These are phyloP conservation scores for Nyctibius bracteatus DNA, from an alignment of 2,113 vertebrate genomes.

Conservation along the genomic window DNA sequence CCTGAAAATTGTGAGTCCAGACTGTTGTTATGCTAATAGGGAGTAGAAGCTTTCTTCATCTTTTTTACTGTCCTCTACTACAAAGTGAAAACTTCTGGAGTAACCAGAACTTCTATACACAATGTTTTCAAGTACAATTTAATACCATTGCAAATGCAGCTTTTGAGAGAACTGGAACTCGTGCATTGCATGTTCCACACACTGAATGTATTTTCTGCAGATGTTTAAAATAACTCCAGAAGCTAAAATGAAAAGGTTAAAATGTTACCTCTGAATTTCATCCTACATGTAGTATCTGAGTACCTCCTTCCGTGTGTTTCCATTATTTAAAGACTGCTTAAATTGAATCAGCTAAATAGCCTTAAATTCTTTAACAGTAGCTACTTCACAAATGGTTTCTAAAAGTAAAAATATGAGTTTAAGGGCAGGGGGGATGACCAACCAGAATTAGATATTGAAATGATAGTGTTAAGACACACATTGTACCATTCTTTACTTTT, in stretches of 20 bases:
- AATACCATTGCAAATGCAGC: neutral
- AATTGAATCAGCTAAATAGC: neutral
- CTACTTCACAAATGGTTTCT: neutral
- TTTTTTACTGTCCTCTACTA: neutral
- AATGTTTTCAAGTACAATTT: neutral
- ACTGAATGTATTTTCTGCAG: neutral
- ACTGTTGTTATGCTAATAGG: neutral
- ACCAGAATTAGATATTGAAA: neutral
- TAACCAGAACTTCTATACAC: neutral
- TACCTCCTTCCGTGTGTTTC: neutral
- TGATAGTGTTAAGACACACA: neutral
- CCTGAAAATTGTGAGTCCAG: neutral
- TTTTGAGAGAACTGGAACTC: neutral
- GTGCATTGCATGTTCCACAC: rapidly evolving
- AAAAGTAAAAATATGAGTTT: neutral
- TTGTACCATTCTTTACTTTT: neutral
- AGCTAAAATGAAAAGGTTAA: neutral
- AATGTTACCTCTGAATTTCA: neutral
- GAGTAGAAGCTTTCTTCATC: neutral
- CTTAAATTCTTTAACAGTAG: neutral
- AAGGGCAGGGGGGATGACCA: neutral
- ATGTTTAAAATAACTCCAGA: neutral
- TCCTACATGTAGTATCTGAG: neutral
- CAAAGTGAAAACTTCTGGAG: neutral
- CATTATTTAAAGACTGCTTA: constrained; percentile 38